Evolutionary conservation across 2,113 vertebrate species (phyloP), one percentile per base, ranked within the genome.

Genomic region (Tetrax tetrax): DNA sequence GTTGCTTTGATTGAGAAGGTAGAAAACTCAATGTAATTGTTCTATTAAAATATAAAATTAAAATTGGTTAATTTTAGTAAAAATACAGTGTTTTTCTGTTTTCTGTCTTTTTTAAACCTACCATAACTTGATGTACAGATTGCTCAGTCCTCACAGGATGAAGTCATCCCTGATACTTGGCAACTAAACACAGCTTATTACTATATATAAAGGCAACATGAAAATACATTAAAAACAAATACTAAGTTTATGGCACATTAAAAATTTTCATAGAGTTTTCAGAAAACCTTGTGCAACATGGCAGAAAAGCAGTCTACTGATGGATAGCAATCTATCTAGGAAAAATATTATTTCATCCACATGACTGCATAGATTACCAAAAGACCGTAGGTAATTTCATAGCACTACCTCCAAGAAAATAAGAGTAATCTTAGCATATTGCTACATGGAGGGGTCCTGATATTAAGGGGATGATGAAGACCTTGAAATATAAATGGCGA

Each of bases 341-440:
- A 95, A 95, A 94, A 95, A 92, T 51, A 56, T 3, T 2, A 94
- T 94, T 95, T 68, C 57, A 86, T 72, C 75, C 88, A 87, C 74
- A 64, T 64, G 59, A 90, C 61, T 53, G 57, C 4, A 5, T 56
- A 74, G 85, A 97, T 93, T 96, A 96, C 93, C 35, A 37, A 54
- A 96, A 93, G 82, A 93, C 63, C 8, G 3, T 5, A 70, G 59
- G 84, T 86, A 93, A 97, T 93, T 97, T 96, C 69, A 75, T 59
- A 93, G 83, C 83, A 96, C 92, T 95, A 96, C 51, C 45, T 95
- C 65, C 71, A 94, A 82, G 91, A 95, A 95, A 96, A 94, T 93
- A 92, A 94, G 87, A 96, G 94, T 88, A 96, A 97, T 97, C 83
- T 96, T 79, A 90, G 1, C 75, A 92, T 89, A 86, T 81, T 94